Evolutionary conservation across 2,888 invertebrate genomes (phyloP).

Genomic region (Trissoscelio sp.): DNA sequence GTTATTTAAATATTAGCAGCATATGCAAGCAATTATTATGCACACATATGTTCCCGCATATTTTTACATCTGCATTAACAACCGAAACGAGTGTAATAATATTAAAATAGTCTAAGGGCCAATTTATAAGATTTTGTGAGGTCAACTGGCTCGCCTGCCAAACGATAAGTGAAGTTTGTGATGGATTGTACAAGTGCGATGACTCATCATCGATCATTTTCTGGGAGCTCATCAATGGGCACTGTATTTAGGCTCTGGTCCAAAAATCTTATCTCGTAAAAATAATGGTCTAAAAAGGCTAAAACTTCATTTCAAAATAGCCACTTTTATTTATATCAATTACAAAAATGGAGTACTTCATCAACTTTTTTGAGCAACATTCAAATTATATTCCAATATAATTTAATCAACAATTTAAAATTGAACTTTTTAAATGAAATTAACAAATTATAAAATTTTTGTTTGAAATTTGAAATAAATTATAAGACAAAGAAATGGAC

Average conservation of each 20-base stretch:
- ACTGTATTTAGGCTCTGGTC: slow-evolving; percentile 43
- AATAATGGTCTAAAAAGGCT: slow-evolving; percentile 28
- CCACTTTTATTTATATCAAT: not conserved
- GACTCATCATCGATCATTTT: slow-evolving; percentile 52
- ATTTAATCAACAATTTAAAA: too few species aligned
- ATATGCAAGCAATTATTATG: not conserved
- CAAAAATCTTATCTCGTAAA: slow-evolving; percentile 33
- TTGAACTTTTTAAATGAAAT: too few species aligned
- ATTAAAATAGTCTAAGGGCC: slow-evolving; percentile 57
- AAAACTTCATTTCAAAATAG: slow-evolving; percentile 9
- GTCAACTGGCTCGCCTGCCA: slow-evolving; percentile 60
- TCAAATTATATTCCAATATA: too few species aligned
- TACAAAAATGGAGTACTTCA: too few species aligned
- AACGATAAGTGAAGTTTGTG: slow-evolving; percentile 61
- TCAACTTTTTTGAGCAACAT: too few species aligned
- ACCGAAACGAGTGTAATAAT: slow-evolving; percentile 56
- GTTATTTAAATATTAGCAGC: too few species aligned
- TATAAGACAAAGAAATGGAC: too few species aligned
- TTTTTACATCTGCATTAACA: slow-evolving; percentile 38
- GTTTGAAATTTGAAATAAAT: too few species aligned
- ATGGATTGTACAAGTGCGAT: slow-evolving; percentile 61
- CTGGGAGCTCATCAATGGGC: slow-evolving; percentile 46
- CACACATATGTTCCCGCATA: slow-evolving; percentile 1
- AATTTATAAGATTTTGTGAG: slow-evolving; percentile 47
- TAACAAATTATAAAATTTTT: too few species aligned